These are phyloP conservation scores for Tridacna crocea DNA, from an alignment of 2,888 invertebrate species.

Conservation along the genomic window DNA sequence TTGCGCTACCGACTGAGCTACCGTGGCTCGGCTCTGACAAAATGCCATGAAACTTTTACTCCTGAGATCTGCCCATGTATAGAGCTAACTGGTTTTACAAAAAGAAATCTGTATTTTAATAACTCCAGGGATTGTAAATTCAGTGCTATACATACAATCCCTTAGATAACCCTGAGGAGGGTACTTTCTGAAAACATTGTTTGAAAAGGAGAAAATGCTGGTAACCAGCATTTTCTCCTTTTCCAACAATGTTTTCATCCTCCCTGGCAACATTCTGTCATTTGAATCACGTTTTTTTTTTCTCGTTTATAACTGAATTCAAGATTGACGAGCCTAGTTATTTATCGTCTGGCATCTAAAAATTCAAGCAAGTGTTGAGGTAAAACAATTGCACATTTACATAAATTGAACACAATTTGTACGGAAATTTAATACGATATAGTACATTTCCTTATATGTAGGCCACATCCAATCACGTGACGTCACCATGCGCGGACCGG, in stretches of 20 bases:
- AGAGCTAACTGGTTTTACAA: no score
- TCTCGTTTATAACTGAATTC: background rate
- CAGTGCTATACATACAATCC: no score
- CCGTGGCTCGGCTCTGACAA: no score
- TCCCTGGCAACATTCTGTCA: background rate
- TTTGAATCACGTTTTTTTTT: background rate
- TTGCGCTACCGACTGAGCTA: no score
- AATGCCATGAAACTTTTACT: no score
- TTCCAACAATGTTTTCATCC: no score
- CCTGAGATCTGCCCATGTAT: no score
- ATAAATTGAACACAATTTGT: background rate
- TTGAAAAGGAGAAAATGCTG: background rate
- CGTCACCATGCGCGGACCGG: constrained; percentile 2
- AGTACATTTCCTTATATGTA: no score
- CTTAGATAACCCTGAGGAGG: background rate
- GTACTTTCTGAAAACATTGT: background rate
- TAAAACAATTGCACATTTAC: background rate
- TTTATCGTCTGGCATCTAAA: background rate
- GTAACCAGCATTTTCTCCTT: background rate
- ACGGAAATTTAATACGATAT: background rate
- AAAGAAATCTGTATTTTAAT: no score
- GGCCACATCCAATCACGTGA: no score
- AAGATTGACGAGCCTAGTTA: background rate
- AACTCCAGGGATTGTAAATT: no score
- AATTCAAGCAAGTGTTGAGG: background rate